These are phyloP conservation scores for Dermochelys coriacea DNA, from an alignment of 2,797 vertebrate genomes.

Conservation along the genomic window DNA sequence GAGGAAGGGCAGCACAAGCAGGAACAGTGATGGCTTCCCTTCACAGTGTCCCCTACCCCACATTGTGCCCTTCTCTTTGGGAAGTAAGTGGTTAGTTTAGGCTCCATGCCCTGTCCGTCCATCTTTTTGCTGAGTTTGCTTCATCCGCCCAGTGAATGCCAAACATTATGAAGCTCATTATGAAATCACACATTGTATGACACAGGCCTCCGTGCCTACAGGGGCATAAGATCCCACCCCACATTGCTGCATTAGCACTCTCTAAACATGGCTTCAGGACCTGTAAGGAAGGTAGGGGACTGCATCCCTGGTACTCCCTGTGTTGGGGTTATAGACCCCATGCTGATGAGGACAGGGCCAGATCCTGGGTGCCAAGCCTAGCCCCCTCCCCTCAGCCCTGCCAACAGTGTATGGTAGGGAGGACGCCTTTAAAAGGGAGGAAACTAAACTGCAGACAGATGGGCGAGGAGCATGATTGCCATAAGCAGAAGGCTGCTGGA, in stretches of 20 bases:
- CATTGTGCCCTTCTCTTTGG: not conserved
- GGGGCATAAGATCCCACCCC: not conserved
- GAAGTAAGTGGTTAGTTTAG: not conserved
- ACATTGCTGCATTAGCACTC: not conserved
- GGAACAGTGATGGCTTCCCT: not conserved
- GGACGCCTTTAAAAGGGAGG: no score
- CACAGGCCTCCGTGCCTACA: not conserved
- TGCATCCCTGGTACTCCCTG: not conserved
- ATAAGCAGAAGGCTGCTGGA: no score
- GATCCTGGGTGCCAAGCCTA: no score
- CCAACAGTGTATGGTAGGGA: no score
- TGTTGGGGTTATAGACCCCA: no score
- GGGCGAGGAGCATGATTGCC: no score
- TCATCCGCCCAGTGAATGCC: not conserved
- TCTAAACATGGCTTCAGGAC: not conserved
- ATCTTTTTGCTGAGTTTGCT: not conserved
- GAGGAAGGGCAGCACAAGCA: not conserved
- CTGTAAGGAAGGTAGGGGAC: not conserved
- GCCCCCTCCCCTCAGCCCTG: no score
- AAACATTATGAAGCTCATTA: not conserved
- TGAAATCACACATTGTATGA: not conserved
- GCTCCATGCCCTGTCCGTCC: not conserved
- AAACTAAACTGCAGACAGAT: no score
- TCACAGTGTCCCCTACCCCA: not conserved
- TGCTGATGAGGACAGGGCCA: fast-evolving